phyloP scores from a whole-genome alignment of 2,113 vertebrate species.

The Poeciliopsis prolifica region DNA sequence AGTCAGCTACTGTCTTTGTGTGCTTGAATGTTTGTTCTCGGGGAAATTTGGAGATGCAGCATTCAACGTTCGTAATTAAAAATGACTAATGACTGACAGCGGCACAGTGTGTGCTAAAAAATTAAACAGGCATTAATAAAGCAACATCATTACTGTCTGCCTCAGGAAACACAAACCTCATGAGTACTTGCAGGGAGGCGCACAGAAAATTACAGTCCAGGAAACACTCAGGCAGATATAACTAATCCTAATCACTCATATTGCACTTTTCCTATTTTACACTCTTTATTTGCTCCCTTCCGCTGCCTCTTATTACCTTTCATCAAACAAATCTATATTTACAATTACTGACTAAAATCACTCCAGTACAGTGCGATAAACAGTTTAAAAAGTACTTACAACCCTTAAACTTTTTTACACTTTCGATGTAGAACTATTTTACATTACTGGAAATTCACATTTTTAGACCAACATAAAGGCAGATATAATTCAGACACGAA shows the following conservation, averaged over 20 bases:
- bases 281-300: constrained; percentile 10
- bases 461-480: neutral
- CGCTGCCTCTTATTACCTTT: constrained; percentile 35
- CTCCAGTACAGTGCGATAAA: neutral
- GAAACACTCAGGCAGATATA: constrained; percentile 39
- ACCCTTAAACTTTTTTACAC: neutral
- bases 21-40: constrained; percentile 38
- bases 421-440: neutral
- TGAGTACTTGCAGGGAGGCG: constrained; percentile 24
- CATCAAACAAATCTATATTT: constrained; percentile 39
- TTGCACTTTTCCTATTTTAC: constrained; percentile 17
- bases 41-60: constrained; percentile 10
- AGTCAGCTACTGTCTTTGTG: constrained; percentile 22
- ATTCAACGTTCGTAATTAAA: constrained; percentile 37
- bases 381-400: neutral
- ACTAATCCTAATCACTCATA: constrained; percentile 36
- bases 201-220: constrained; percentile 22
- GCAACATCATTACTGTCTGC: constrained; percentile 64
- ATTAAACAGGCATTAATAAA: constrained; percentile 71
- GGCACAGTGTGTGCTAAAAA: constrained; percentile 45
- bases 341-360: constrained; percentile 31
- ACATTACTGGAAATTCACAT: too few relatives aligned
- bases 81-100: constrained; percentile 24
- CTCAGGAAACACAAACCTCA: constrained; percentile 48
- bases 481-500: too few relatives aligned